phyloP scores from a whole-genome alignment of 2,113 vertebrate species.

The Caracal caracal region DNA sequence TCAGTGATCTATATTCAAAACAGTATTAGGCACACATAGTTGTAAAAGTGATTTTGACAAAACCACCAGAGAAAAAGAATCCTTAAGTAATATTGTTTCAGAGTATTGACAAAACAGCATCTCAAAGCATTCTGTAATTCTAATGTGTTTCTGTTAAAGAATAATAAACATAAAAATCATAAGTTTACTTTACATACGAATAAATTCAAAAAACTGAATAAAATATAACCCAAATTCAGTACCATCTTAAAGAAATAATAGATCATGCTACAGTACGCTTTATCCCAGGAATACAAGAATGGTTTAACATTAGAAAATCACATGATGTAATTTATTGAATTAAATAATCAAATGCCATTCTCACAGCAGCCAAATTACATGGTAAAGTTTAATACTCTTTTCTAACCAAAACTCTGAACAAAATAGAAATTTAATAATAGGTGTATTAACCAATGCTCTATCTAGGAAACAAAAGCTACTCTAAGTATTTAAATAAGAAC shows the following conservation, averaged over 20 bases:
- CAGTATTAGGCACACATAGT: neutral
- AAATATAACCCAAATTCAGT: constrained; percentile 14
- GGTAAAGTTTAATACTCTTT: constrained; percentile 12
- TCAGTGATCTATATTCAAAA: neutral
- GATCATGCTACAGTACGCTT: neutral
- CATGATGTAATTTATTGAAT: constrained; percentile 8
- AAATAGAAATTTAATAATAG: neutral
- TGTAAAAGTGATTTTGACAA: neutral
- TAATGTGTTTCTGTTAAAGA: neutral
- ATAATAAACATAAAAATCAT: neutral
- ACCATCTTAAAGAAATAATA: constrained; percentile 9
- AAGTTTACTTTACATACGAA: neutral
- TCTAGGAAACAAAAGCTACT: neutral
- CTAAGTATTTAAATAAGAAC: neutral
- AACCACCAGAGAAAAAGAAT: neutral
- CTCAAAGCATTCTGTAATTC: neutral
- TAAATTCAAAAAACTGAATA: neutral
- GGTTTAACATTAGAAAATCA: constrained; percentile 35
- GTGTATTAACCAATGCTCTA: neutral
- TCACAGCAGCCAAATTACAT: neutral
- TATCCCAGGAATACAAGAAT: constrained; percentile 41
- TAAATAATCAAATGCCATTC: constrained; percentile 44
- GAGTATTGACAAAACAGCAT: neutral
- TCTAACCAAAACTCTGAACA: constrained; percentile 19
- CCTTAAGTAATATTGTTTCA: constrained; percentile 19